phyloP scores from a whole-genome alignment of 2,888 invertebrate genomes.

The Labia minor region DNA sequence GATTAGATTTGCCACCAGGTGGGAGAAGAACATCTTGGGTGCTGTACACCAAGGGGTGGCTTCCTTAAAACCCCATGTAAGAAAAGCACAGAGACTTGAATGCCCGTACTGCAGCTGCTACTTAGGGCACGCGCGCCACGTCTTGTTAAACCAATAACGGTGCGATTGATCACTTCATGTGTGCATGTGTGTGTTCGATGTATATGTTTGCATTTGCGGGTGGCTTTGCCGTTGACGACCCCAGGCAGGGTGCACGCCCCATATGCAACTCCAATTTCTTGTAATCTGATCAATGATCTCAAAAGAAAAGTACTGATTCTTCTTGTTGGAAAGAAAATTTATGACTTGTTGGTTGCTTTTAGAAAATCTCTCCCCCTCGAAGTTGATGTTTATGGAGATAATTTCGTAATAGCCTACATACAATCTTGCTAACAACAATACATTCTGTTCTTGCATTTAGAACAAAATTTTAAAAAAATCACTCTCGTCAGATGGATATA shows the following conservation, averaged over 20 bases:
- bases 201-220: background rate
- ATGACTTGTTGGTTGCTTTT: background rate
- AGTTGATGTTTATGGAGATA: background rate
- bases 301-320: background rate
- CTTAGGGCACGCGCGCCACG: constrained; percentile 1
- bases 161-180: constrained; percentile 8
- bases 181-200: background rate
- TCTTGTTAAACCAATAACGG: constrained; percentile 13
- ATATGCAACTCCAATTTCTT: background rate
- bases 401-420: background rate
- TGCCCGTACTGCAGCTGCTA: background rate
- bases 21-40: constrained; percentile 1
- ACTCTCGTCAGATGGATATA: background rate
- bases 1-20: background rate
- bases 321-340: background rate
- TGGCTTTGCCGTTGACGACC: constrained; percentile 13
- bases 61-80: background rate
- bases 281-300: background rate
- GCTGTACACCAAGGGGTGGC: background rate
- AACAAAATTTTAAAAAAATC: background rate
- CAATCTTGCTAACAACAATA: constrained; percentile 1
- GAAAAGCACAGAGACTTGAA: constrained; percentile 3
- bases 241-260: constrained; percentile 1
- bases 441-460: background rate
- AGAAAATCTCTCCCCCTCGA: background rate